These are phyloP conservation scores for Pipistrellus nathusii DNA, from an alignment of 2,797 vertebrate genomes.

Conservation along the genomic window DNA sequence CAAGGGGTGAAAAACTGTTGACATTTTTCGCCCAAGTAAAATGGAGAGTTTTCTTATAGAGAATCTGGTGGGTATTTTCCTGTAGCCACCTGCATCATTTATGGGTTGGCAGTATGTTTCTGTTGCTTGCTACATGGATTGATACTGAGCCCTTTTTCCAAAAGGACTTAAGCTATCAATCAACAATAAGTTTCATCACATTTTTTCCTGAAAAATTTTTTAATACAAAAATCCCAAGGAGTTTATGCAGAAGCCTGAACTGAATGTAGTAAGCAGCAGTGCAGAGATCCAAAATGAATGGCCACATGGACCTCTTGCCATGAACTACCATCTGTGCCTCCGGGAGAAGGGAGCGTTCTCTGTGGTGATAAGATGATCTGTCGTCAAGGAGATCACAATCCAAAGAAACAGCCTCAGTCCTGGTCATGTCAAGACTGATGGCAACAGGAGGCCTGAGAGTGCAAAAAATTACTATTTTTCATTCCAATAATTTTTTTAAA, in stretches of 20 bases:
- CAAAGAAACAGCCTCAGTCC: neutral
- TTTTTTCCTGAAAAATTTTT: constrained; percentile 23
- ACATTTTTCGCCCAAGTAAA: neutral
- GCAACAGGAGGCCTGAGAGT: neutral
- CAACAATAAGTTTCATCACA: constrained; percentile 17
- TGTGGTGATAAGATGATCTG: fast-evolving
- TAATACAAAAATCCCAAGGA: neutral
- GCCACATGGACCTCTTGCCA: neutral
- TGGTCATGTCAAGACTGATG: neutral
- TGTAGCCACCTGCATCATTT: neutral
- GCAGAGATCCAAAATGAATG: neutral
- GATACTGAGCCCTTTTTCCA: constrained; percentile 18
- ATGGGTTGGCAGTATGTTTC: neutral
- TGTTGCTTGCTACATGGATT: constrained; percentile 24
- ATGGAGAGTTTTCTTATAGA: neutral
- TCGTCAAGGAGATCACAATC: neutral
- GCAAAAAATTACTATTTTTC: neutral
- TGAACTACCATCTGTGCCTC: too few species aligned
- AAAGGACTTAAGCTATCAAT: constrained; percentile 5
- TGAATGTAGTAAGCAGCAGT: neutral
- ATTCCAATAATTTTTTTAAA: neutral
- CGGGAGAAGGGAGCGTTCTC: neutral
- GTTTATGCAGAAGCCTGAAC: constrained; percentile 3
- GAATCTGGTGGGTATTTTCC: neutral
- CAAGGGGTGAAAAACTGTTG: neutral